Conservation (phyloP, 2,888 invertebrate species). For the Stegophylla sp. region DNA sequence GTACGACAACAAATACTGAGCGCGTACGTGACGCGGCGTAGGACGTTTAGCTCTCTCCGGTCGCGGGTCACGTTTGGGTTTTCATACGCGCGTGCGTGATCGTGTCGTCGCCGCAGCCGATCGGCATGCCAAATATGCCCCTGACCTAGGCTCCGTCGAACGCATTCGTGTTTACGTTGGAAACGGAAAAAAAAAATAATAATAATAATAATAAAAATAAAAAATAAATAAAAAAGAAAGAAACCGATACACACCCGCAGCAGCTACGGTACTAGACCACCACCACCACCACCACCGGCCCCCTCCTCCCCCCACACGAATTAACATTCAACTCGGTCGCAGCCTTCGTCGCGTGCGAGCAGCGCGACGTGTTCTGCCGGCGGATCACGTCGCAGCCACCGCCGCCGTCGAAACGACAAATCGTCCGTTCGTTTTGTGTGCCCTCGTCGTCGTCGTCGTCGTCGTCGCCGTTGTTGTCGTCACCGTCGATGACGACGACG, state of each 20-base stretch:
- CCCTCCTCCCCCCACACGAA: conserved; percentile 23
- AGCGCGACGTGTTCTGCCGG: conserved; percentile 50
- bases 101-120: conserved; percentile 39
- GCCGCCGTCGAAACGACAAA: too few species aligned
- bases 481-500: not conserved
- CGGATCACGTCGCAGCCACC: conserved; percentile 44
- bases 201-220: not conserved
- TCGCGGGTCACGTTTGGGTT: conserved; percentile 51
- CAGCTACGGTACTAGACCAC: not conserved
- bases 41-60: not conserved
- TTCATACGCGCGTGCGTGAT: conserved; percentile 35
- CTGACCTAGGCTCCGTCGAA: conserved; percentile 54
- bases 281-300: too few species aligned
- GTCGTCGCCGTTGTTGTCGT: not conserved
- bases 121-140: conserved; percentile 54
- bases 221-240: conserved; percentile 4
- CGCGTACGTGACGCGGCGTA: not conserved
- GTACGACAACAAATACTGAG: not conserved
- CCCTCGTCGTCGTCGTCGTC: not conserved
- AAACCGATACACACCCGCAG: conserved; percentile 27
- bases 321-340: conserved; percentile 57
- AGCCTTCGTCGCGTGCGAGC: conserved; percentile 39
- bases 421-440: too few species aligned
- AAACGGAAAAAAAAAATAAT: not conserved
- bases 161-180: not conserved